phyloP scores from a whole-genome alignment of 2,888 invertebrate genomes.

The Cristatella mucedo region DNA sequence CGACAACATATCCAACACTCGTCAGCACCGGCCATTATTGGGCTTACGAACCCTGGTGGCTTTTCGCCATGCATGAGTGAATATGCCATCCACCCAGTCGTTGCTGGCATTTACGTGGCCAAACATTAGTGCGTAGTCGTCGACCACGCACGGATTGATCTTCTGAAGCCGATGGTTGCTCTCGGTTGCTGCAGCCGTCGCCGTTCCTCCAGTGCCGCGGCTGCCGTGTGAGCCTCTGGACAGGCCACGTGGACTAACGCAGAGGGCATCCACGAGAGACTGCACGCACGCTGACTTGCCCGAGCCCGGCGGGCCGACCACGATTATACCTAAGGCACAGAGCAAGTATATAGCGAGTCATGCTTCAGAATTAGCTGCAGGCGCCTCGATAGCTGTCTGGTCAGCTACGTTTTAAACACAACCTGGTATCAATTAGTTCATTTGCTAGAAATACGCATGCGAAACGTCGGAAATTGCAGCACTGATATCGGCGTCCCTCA shows the following conservation, averaged over 20 bases:
- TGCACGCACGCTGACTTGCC: conserved; percentile 36
- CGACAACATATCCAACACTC: neutral
- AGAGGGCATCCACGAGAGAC: conserved; percentile 30
- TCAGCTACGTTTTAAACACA: too few relatives aligned
- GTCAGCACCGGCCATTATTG: neutral
- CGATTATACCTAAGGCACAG: conserved; percentile 35
- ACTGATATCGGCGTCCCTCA: too few relatives aligned
- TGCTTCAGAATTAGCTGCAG: too few relatives aligned
- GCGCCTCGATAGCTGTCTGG: too few relatives aligned
- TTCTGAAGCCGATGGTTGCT: conserved; percentile 31
- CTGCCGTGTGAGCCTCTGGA: conserved; percentile 21
- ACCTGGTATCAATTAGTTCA: too few relatives aligned
- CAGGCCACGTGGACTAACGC: conserved; percentile 19
- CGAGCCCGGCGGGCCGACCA: conserved; percentile 35
- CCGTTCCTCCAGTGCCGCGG: conserved; percentile 11
- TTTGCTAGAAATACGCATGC: too few relatives aligned
- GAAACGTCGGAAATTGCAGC: too few relatives aligned
- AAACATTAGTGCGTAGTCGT: conserved; percentile 32
- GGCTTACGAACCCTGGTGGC: conserved; percentile 31
- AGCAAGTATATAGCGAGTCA: too few relatives aligned
- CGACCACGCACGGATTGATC: conserved; percentile 35
- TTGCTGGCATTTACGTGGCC: conserved; percentile 28
- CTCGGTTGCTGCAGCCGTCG: conserved; percentile 16
- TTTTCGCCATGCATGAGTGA: conserved; percentile 35
- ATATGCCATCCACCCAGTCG: conserved; percentile 37